Conservation (phyloP, 2,113 vertebrate genomes). For the Psittacus erithacus region DNA sequence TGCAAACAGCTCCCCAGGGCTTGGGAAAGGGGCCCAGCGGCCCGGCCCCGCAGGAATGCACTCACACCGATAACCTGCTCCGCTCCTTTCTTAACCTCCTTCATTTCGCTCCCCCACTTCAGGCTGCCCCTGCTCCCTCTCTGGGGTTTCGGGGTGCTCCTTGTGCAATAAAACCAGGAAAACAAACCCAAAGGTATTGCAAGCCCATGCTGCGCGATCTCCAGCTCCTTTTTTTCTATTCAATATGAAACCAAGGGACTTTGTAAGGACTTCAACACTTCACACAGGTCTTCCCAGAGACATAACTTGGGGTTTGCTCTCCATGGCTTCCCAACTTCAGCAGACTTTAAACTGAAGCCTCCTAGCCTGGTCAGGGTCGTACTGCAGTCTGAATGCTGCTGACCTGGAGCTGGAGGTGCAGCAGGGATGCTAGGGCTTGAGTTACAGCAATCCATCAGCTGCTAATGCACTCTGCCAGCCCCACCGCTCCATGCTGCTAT, state of each 20-base stretch:
- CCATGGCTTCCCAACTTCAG: not conserved
- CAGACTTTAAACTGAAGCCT: not conserved
- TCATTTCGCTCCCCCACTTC: not conserved
- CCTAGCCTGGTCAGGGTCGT: not conserved
- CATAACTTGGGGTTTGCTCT: not conserved
- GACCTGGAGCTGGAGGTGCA: not conserved
- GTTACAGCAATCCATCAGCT: constrained; percentile 42
- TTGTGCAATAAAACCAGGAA: not conserved
- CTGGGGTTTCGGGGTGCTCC: not conserved
- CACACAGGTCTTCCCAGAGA: not conserved
- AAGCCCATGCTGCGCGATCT: accelerated
- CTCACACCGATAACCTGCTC: not conserved
- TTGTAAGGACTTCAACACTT: not conserved
- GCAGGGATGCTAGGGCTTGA: not conserved
- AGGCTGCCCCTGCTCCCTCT: not conserved
- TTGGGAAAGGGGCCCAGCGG: not conserved
- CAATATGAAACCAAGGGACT: accelerated
- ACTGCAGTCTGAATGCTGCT: not conserved
- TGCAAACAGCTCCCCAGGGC: constrained; percentile 39
- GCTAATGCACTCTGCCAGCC: constrained; percentile 16
- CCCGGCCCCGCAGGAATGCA: constrained; percentile 18
- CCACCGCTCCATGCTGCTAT: not conserved
- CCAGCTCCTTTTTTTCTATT: not conserved
- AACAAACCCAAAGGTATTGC: not conserved
- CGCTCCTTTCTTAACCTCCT: constrained; percentile 7